A percentile compares a stretch with the other conserved stretches of the same genome.
Conservation (phyloP, 2,797 vertebrate species). For the Alfaro cultratus region DNA sequence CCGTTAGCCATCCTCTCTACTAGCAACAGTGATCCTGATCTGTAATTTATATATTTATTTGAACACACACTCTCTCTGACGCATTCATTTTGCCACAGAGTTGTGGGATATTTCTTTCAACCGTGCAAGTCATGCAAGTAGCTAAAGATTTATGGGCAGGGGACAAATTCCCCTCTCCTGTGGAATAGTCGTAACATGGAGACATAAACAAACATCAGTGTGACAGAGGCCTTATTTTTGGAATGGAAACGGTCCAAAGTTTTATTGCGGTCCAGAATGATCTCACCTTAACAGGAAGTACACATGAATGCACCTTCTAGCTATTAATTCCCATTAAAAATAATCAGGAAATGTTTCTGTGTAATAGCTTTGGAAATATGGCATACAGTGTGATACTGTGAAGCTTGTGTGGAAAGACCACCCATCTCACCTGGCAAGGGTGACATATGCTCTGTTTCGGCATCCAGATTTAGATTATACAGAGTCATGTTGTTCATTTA, state of each 20-base stretch:
- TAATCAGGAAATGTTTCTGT: constrained; percentile 38
- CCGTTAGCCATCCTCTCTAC: constrained; percentile 64
- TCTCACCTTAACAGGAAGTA: constrained; percentile 48
- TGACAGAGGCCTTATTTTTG: constrained; percentile 49
- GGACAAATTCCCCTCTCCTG: constrained; percentile 51
- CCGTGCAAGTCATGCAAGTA: constrained; percentile 46
- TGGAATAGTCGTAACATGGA: constrained; percentile 51
- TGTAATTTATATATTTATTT: constrained; percentile 70
- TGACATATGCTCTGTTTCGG: constrained; percentile 32
- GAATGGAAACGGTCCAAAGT: constrained; percentile 35
- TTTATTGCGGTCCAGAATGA: constrained; percentile 46
- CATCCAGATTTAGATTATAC: constrained; percentile 47
- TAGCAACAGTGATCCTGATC: constrained; percentile 59
- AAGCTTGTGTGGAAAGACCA: constrained; percentile 38
- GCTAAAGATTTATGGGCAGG: constrained; percentile 50
- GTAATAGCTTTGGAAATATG: constrained; percentile 36
- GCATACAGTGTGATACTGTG: constrained; percentile 23
- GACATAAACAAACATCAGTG: constrained; percentile 60
- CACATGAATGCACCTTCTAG: constrained; percentile 12
- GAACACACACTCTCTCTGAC: constrained; percentile 53
- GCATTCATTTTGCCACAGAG: constrained; percentile 28
- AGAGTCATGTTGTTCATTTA: constrained; percentile 35
- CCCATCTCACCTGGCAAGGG: constrained; percentile 31
- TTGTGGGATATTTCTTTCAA: constrained; percentile 21
- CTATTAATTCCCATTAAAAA: constrained; percentile 36